These are phyloP conservation scores for Malaclemys terrapin DNA, from an alignment of 2,113 vertebrate species.

Conservation along the genomic window DNA sequence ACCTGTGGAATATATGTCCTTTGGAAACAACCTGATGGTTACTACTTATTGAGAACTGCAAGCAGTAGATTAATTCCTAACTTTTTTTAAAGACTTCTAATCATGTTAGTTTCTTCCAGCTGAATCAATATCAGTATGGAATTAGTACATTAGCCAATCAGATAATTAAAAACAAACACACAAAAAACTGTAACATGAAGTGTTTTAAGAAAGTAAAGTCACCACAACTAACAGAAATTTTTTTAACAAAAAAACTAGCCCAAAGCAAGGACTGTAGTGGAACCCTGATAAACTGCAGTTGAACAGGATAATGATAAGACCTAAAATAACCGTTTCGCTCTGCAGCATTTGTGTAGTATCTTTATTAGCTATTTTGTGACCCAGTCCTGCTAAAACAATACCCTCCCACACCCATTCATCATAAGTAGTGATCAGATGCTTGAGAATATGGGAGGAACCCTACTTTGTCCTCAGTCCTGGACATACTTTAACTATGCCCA, in stretches of 20 bases:
- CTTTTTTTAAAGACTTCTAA: background rate
- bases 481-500: background rate
- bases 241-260: background rate
- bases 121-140: background rate
- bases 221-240: background rate
- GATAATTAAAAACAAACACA: background rate
- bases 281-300: rapidly evolving
- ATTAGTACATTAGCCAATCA: background rate
- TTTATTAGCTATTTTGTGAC: background rate
- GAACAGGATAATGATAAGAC: background rate
- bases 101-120: background rate
- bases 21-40: background rate
- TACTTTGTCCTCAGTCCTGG: constrained; percentile 14
- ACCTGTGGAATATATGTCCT: background rate
- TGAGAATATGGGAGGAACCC: background rate
- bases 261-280: background rate
- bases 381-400: background rate
- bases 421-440: constrained; percentile 11
- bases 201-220: background rate
- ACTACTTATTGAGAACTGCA: background rate
- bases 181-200: background rate
- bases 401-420: background rate
- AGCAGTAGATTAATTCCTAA: background rate
- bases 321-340: background rate
- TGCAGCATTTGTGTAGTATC: background rate